Evolutionary conservation across 2,113 vertebrate genomes (phyloP).

Genomic region (Pterophyllum scalare): DNA sequence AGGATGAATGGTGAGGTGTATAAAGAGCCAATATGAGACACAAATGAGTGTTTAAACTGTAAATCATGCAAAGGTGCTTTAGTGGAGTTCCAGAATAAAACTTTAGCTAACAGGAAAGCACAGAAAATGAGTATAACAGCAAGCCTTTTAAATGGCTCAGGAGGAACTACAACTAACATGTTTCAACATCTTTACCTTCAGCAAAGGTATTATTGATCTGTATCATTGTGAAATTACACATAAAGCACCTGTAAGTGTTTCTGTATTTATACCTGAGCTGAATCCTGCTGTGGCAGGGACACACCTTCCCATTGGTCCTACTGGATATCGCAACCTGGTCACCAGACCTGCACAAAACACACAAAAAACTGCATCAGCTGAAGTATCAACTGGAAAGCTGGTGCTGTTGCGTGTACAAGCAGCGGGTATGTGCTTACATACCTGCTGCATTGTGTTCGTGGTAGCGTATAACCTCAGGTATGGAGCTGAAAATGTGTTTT

Average conservation of each 20-base stretch:
- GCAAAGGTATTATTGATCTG: not conserved
- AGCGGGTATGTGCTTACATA: slow-evolving; percentile 46
- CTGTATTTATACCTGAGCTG: slow-evolving; percentile 81
- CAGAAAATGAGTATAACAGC: not conserved
- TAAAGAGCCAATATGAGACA: too few species aligned
- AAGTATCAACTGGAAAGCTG: too few species aligned
- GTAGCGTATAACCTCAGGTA: slow-evolving; percentile 87
- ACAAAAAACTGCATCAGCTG: not conserved
- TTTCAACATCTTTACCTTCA: not conserved
- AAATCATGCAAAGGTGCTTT: too few species aligned
- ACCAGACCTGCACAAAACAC: slow-evolving; percentile 80
- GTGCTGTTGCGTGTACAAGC: accelerated
- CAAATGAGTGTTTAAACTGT: too few species aligned
- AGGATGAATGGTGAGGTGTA: too few species aligned
- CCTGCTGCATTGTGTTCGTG: slow-evolving; percentile 90
- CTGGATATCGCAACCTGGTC: slow-evolving; percentile 83
- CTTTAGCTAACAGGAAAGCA: too few species aligned
- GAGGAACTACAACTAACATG: too few species aligned
- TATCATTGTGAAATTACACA: not conserved
- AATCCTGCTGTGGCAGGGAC: slow-evolving; percentile 80
- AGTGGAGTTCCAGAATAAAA: too few species aligned
- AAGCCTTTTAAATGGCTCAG: too few species aligned
- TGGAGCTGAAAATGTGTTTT: slow-evolving; percentile 82
- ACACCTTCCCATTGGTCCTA: slow-evolving; percentile 80
- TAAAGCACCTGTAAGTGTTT: not conserved